These are phyloP conservation scores for Criorhina ranunculi DNA, from an alignment of 2,888 invertebrate species.

Conservation along the genomic window DNA sequence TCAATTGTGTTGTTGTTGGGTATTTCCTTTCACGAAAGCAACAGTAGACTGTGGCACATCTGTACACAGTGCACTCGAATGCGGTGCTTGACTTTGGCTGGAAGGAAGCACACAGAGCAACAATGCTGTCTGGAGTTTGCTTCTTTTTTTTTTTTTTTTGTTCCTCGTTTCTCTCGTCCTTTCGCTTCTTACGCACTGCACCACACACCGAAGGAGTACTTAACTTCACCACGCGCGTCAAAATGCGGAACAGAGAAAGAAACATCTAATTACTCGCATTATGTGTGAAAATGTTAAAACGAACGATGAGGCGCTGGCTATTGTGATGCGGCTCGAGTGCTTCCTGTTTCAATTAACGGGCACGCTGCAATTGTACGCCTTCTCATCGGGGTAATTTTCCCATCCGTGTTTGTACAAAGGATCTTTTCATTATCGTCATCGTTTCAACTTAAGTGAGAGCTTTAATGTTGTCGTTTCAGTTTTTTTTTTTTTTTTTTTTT, in stretches of 20 bases:
- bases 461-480: constrained; percentile 29
- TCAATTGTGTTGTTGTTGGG: constrained; percentile 53
- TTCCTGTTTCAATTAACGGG: constrained; percentile 75
- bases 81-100: constrained; percentile 74
- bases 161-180: constrained; percentile 9
- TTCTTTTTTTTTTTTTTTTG: no score
- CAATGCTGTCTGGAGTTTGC: constrained; percentile 73
- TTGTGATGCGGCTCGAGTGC: constrained; percentile 62
- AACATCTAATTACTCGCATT: constrained; percentile 75
- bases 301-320: constrained; percentile 38
- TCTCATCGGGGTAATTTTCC: constrained; percentile 60
- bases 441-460: constrained; percentile 25
- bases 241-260: constrained; percentile 22
- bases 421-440: constrained; percentile 57
- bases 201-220: constrained; percentile 46
- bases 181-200: constrained; percentile 31
- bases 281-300: constrained; percentile 71
- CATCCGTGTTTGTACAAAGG: constrained; percentile 68
- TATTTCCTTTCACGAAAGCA: constrained; percentile 66
- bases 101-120: constrained; percentile 63
- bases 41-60: constrained; percentile 62
- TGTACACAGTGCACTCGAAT: constrained; percentile 36
- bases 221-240: constrained; percentile 54
- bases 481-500: no score
- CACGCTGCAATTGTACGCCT: constrained; percentile 13